These are phyloP conservation scores for Actinopyga echinites DNA, from an alignment of 53 echinoderm and acorn worm genomes.

Conservation along the genomic window DNA sequence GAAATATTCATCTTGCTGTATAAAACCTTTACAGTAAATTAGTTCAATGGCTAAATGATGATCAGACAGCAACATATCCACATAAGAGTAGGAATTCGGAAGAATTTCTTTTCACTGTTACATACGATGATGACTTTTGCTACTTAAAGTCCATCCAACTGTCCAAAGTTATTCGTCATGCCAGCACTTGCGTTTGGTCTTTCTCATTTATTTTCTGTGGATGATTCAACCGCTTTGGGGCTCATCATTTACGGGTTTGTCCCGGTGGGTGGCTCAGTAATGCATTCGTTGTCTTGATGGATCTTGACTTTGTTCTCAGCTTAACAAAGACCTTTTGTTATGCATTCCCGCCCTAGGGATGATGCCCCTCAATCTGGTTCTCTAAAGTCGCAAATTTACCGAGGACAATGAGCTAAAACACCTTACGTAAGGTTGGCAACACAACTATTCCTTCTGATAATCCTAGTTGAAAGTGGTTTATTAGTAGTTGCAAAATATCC, in stretches of 20 bases:
- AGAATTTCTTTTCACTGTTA: too few relatives aligned
- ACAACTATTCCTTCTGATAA: constrained; percentile 49
- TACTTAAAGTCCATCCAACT: too few relatives aligned
- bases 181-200: constrained; percentile 77
- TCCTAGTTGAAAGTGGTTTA: constrained; percentile 59
- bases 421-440: constrained; percentile 48
- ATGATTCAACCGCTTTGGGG: constrained; percentile 54
- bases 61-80: too few relatives aligned
- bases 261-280: constrained; percentile 83
- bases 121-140: too few relatives aligned
- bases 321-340: constrained; percentile 75
- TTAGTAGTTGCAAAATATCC: constrained; percentile 47
- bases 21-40: too few relatives aligned
- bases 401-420: constrained; percentile 44
- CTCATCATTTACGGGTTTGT: constrained; percentile 62
- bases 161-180: constrained; percentile 92
- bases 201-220: constrained; percentile 61
- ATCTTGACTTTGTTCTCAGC: constrained; percentile 69
- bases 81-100: too few relatives aligned
- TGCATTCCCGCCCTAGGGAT: constrained; percentile 61
- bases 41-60: too few relatives aligned
- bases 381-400: constrained; percentile 51
- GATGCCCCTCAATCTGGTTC: constrained; percentile 72
- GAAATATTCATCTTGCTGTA: too few relatives aligned
- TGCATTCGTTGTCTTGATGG: constrained; percentile 59